Evolutionary conservation across 92 coral and sea anemone species (phyloP).

Genomic region (Siderastrea siderea): DNA sequence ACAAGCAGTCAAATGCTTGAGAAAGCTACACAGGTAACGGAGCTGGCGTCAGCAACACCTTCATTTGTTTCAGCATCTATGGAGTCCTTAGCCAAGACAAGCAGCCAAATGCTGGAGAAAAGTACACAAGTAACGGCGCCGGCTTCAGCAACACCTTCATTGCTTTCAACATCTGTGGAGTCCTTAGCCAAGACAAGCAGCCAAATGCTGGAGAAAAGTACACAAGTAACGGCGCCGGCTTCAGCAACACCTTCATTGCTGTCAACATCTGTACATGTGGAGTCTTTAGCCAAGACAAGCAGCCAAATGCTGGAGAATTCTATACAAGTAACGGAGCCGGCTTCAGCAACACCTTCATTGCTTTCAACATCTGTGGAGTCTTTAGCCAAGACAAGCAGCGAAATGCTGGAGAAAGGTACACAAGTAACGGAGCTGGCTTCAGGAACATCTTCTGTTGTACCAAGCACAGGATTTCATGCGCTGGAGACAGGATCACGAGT

Average conservation of each 20-base stretch:
- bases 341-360: too few species aligned
- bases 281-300: background rate
- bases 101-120: too few species aligned
- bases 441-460: background rate
- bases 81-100: too few species aligned
- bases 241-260: background rate
- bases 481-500: background rate
- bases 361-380: too few species aligned
- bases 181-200: too few species aligned
- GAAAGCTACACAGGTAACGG: background rate
- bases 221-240: background rate
- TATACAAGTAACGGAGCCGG: too few species aligned
- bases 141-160: background rate
- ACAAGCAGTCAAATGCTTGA: background rate
- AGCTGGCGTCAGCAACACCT: background rate
- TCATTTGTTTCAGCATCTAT: background rate
- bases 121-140: background rate
- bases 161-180: background rate
- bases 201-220: background rate
- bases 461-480: background rate
- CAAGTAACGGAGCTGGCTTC: background rate
- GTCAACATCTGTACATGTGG: background rate
- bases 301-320: background rate
- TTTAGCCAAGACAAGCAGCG: too few species aligned
- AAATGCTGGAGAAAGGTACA: background rate